Percentiles rank a stretch among this genome's conserved stretches.
Conservation (phyloP, 1,140 invertebrate species). For the Aphis gossypii region DNA sequence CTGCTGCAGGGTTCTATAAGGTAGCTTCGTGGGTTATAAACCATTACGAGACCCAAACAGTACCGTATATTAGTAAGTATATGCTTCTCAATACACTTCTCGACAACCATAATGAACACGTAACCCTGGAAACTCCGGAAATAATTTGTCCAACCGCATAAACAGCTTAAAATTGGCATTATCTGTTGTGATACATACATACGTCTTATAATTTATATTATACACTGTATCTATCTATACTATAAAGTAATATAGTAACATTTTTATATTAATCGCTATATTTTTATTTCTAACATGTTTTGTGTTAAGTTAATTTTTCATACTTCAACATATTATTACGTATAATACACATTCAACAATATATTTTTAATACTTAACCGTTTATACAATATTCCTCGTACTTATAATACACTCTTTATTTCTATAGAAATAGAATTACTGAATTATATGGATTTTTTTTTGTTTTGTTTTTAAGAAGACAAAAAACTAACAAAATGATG, state of each 20-base stretch:
- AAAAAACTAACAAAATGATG: neutral
- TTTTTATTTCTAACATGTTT: neutral
- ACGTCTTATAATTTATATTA: neutral
- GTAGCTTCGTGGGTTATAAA: conserved; percentile 3
- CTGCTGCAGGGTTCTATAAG: neutral
- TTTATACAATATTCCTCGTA: neutral
- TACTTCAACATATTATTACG: neutral
- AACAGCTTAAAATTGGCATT: neutral
- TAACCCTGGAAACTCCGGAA: neutral
- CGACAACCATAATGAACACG: neutral
- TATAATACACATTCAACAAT: neutral
- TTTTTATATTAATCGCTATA: neutral
- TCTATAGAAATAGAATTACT: neutral
- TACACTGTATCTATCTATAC: neutral
- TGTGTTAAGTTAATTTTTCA: neutral
- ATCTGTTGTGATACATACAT: neutral
- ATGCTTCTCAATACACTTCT: neutral
- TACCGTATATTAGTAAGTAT: neutral
- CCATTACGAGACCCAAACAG: conserved; percentile 8
- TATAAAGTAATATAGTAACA: neutral
- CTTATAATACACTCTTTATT: neutral
- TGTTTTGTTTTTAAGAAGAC: neutral
- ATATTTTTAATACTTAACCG: neutral
- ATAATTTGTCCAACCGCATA: neutral
- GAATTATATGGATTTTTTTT: neutral